phyloP scores from a whole-genome alignment of 2,113 vertebrate genomes.

The Piprites chloris region DNA sequence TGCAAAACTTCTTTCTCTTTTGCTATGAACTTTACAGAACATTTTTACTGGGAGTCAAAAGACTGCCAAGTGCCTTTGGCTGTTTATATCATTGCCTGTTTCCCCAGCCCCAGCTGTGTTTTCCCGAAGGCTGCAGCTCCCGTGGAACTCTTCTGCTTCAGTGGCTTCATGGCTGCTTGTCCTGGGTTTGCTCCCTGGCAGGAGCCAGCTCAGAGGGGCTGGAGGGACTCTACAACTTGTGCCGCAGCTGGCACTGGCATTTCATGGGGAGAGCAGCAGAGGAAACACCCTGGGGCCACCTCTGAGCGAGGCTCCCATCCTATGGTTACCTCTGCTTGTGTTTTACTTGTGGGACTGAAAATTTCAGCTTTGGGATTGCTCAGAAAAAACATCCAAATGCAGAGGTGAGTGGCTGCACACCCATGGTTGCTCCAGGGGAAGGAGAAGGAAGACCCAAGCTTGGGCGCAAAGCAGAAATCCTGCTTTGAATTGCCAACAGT shows the following conservation, averaged over 20 bases:
- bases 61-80: neutral
- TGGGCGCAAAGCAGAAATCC: neutral
- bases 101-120: neutral
- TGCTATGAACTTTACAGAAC: neutral
- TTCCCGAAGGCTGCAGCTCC: neutral
- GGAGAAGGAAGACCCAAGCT: neutral
- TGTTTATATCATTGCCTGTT: neutral
- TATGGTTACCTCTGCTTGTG: neutral
- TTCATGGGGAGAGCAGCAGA: neutral
- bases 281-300: fast-evolving
- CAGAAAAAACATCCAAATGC: neutral
- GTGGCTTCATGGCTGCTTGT: neutral
- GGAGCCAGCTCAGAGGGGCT: neutral
- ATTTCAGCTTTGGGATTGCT: neutral
- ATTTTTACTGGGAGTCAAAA: neutral
- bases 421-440: neutral
- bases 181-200: fast-evolving
- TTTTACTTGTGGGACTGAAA: neutral
- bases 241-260: fast-evolving
- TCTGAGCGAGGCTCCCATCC: neutral
- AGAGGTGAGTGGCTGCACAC: neutral
- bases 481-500: neutral
- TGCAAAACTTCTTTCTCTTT: neutral
- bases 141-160: neutral
- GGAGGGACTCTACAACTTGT: neutral